phyloP scores from a whole-genome alignment of 2,113 vertebrate species.

The Antechinus flavipes region DNA sequence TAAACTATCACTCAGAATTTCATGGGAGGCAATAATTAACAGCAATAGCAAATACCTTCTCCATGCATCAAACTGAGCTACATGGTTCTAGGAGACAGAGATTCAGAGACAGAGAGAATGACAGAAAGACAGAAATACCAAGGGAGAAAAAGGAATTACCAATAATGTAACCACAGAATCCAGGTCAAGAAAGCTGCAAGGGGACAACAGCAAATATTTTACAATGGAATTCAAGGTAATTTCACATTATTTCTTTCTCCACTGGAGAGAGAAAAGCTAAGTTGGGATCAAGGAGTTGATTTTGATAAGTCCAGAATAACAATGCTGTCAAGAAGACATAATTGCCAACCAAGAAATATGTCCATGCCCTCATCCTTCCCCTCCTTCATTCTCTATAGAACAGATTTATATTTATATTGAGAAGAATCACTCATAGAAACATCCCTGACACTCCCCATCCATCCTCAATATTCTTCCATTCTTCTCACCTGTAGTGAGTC shows the following conservation, averaged over 20 bases:
- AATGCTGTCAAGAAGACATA: constrained; percentile 65
- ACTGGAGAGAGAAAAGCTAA: constrained; percentile 42
- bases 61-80: constrained; percentile 26
- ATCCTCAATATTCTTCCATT: constrained; percentile 33
- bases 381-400: constrained; percentile 46
- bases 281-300: constrained; percentile 62
- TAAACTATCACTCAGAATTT: constrained; percentile 55
- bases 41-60: constrained; percentile 31
- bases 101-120: constrained; percentile 30
- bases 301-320: constrained; percentile 54
- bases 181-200: not conserved
- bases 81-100: not conserved
- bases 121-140: constrained; percentile 24
- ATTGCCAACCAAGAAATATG: constrained; percentile 56
- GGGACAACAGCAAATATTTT: constrained; percentile 40
- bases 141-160: constrained; percentile 25
- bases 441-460: not conserved
- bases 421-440: constrained; percentile 51
- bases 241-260: constrained; percentile 22
- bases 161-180: constrained; percentile 12
- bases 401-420: constrained; percentile 59
- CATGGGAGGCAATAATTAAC: constrained; percentile 50
- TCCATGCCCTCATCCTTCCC: constrained; percentile 45
- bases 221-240: constrained; percentile 23
- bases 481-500: constrained; percentile 44